Conservation (phyloP, 2,888 invertebrate species). For the Drosophila imparisetae region DNA sequence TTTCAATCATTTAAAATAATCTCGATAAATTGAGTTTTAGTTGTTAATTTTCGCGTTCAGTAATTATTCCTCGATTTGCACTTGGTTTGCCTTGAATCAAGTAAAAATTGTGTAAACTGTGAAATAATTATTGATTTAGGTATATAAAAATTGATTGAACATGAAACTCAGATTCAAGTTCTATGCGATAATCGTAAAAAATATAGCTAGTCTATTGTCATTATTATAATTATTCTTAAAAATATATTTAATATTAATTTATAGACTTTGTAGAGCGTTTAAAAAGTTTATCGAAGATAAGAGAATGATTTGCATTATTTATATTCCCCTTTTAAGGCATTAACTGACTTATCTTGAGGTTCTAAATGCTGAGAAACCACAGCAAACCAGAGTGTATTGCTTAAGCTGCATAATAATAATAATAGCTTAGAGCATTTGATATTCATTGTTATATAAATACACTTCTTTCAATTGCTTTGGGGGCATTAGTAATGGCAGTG, state of each 20-base stretch:
- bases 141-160: not conserved
- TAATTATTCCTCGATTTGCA: not conserved
- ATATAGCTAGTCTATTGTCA: too few relatives aligned
- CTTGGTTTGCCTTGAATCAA: not conserved
- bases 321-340: not conserved
- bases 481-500: conserved; percentile 21
- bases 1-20: not conserved
- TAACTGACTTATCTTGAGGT: not conserved
- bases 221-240: too few relatives aligned
- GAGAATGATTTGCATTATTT: not conserved
- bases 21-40: not conserved
- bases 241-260: too few relatives aligned
- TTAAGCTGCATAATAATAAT: not conserved
- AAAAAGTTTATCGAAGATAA: too few relatives aligned
- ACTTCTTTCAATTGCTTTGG: not conserved
- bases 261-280: too few relatives aligned
- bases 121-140: not conserved
- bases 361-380: not conserved
- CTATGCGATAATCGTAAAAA: too few relatives aligned
- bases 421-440: not conserved
- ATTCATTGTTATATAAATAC: not conserved
- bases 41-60: not conserved
- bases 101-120: not conserved
- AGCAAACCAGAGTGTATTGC: not conserved
- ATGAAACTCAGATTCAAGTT: not conserved